Evolutionary conservation across 92 coral and sea anemone species (phyloP).

Genomic region (Galaxea fascicularis): DNA sequence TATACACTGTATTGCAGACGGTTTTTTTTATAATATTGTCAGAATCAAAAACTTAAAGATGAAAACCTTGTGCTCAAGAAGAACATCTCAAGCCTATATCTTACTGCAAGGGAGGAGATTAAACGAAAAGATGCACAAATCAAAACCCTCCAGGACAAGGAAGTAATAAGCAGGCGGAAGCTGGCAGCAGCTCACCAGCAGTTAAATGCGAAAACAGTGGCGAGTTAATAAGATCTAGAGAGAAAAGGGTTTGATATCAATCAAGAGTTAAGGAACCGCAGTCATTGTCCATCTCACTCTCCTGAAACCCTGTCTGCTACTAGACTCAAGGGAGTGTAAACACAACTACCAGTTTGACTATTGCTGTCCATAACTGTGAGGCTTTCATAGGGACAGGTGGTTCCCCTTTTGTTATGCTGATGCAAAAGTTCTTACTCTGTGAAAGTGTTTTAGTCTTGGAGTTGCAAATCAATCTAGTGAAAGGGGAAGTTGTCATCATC

Average conservation of each 20-base stretch:
- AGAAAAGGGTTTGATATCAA: not conserved
- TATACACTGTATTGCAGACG: not conserved
- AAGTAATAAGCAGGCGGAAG: conserved; percentile 65
- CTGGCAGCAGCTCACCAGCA: conserved; percentile 41
- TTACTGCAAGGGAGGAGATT: conserved; percentile 94
- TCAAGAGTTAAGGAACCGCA: not conserved
- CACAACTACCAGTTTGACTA: no score
- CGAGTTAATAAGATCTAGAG: not conserved
- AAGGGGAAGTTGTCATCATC: not conserved
- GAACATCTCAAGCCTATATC: conserved; percentile 89
- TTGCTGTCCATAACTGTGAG: no score
- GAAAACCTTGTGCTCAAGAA: conserved; percentile 89
- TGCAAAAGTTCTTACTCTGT: no score
- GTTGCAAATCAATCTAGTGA: no score
- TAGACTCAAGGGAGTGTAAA: no score
- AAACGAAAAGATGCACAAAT: conserved; percentile 88
- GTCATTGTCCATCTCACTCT: no score
- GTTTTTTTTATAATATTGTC: conserved; percentile 21
- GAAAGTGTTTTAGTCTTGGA: no score
- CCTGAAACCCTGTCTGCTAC: no score
- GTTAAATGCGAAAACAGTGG: not conserved
- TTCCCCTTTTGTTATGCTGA: no score
- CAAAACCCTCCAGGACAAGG: conserved; percentile 79
- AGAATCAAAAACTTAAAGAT: conserved; percentile 84
- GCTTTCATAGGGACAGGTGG: no score